Conservation (phyloP, 2,888 invertebrate species). For the Eulithis testata region DNA sequence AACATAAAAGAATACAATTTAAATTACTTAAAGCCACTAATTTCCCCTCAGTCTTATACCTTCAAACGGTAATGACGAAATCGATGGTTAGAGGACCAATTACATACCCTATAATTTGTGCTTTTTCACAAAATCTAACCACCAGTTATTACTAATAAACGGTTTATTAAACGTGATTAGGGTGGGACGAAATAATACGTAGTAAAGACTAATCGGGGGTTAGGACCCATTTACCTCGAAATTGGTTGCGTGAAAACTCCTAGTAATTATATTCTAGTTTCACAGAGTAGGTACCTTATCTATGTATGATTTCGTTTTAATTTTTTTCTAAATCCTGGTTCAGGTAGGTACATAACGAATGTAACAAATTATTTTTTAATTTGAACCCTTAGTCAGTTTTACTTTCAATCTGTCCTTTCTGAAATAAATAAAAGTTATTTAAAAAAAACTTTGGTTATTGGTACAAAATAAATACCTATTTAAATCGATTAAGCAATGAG, state of each 20-base stretch:
- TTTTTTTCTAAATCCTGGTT: too few species aligned
- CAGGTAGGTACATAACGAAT: too few species aligned
- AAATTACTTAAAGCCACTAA: conserved; percentile 10
- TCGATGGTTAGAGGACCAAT: conserved; percentile 33
- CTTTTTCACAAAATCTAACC: conserved; percentile 35
- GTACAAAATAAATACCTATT: too few species aligned
- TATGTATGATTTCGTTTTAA: too few species aligned
- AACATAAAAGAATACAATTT: background rate
- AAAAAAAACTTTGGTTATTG: too few species aligned
- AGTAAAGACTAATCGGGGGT: conserved; percentile 42
- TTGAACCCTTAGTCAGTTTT: too few species aligned
- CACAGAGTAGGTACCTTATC: too few species aligned
- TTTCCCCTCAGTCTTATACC: conserved; percentile 16
- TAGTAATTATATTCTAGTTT: conserved; percentile 19
- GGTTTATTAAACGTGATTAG: conserved; percentile 45
- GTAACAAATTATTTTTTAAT: too few species aligned
- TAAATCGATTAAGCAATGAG: too few species aligned
- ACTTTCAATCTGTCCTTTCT: too few species aligned
- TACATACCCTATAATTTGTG: conserved; percentile 34
- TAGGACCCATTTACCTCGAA: conserved; percentile 38
- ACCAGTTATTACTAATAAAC: conserved; percentile 45
- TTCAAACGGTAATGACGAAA: conserved; percentile 30
- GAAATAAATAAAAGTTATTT: too few species aligned
- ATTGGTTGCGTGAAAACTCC: conserved; percentile 36
- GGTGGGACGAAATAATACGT: conserved; percentile 43